A percentile compares a stretch with the other conserved stretches of the same genome.
Conservation (phyloP, 2,797 vertebrate genomes). For the Enteromius fasciolatus region DNA sequence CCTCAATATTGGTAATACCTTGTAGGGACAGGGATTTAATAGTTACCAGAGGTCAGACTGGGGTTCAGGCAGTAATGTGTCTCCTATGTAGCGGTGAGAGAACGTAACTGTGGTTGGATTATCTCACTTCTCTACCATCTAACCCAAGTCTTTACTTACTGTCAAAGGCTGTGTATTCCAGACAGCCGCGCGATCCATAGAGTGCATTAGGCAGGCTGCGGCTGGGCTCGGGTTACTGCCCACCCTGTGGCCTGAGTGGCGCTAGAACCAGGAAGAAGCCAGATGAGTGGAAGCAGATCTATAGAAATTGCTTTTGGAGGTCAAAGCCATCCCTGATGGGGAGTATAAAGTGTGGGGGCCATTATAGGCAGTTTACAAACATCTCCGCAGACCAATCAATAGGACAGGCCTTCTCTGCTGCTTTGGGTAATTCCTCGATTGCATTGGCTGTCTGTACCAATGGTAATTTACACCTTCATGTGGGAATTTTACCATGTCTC, state of each 20-base stretch:
- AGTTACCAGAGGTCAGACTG: constrained; percentile 19
- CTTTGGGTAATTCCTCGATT: constrained; percentile 64
- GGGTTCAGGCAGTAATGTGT: constrained; percentile 40
- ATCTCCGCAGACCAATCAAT: constrained; percentile 70
- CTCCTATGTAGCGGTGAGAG: constrained; percentile 19
- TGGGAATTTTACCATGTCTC: constrained; percentile 61
- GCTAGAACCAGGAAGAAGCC: constrained; percentile 45
- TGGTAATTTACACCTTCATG: constrained; percentile 72
- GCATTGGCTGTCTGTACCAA: constrained; percentile 67
- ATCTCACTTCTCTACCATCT: constrained; percentile 59
- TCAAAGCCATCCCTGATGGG: constrained; percentile 66
- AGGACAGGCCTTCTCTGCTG: constrained; percentile 58
- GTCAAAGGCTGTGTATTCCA: constrained; percentile 55
- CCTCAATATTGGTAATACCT: constrained; percentile 1
- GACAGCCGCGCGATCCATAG: constrained; percentile 78
- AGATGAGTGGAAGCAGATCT: constrained; percentile 65
- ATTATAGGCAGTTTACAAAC: constrained; percentile 78
- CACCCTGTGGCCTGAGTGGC: constrained; percentile 55
- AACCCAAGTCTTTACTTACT: constrained; percentile 53
- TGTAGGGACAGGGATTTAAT: constrained; percentile 9
- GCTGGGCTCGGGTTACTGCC: constrained; percentile 70
- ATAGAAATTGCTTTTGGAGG: constrained; percentile 76
- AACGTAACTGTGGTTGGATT: constrained; percentile 41
- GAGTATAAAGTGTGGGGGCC: constrained; percentile 70
- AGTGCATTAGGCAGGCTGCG: constrained; percentile 73